A percentile compares a stretch with the other conserved stretches of the same genome.
Conservation (phyloP, 2,797 vertebrate genomes). For the Chaunax sp. region DNA sequence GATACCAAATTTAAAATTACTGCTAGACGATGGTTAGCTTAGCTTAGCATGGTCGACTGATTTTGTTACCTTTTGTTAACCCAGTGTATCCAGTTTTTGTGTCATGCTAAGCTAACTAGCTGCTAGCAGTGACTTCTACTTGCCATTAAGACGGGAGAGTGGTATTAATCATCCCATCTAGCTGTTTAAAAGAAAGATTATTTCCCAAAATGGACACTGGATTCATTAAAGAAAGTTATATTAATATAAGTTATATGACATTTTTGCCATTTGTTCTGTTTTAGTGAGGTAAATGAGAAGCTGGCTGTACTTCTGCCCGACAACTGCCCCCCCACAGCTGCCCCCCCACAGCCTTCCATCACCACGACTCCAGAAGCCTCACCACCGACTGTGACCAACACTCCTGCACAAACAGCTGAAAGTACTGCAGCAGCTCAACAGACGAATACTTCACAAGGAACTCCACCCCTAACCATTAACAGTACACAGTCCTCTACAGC, state of each 20-base stretch:
- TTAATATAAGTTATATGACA: no score
- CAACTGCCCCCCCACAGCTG: slow-evolving; percentile 43
- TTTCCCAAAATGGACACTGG: no score
- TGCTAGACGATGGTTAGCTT: no score
- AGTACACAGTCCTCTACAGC: slow-evolving; percentile 8
- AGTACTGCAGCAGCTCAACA: neutral
- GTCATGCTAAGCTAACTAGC: neutral
- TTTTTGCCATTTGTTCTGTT: slow-evolving; percentile 6
- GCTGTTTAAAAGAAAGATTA: no score
- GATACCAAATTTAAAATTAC: no score
- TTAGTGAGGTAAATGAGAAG: slow-evolving; percentile 57
- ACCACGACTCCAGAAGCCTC: neutral
- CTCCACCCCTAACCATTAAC: neutral
- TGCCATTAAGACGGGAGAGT: no score
- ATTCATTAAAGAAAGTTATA: no score
- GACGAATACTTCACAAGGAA: slow-evolving; percentile 11
- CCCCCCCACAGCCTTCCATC: neutral
- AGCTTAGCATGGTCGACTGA: no score
- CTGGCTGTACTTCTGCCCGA: slow-evolving; percentile 69
- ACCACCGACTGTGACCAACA: slow-evolving; percentile 4
- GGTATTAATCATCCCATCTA: no score
- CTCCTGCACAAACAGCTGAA: slow-evolving; percentile 8
- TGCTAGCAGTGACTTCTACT: neutral
- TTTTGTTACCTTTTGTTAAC: no score
- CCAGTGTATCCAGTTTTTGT: neutral